These are phyloP conservation scores for Pseudochirops cupreus DNA, from an alignment of 2,797 vertebrate species.

Conservation along the genomic window DNA sequence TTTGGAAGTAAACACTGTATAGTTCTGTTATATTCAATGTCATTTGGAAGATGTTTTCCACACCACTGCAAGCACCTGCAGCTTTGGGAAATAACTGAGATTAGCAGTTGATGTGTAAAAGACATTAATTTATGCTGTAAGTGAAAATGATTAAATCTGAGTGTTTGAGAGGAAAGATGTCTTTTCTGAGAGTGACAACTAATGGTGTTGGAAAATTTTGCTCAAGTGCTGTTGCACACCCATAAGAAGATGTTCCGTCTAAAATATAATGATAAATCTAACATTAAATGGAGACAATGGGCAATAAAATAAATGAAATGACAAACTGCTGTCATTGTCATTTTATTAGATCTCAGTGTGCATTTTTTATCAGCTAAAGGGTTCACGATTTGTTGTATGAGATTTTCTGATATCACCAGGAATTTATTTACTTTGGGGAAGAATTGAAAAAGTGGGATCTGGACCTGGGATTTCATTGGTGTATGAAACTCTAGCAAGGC, in stretches of 20 bases:
- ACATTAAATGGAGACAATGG: constrained; percentile 18
- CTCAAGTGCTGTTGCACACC: constrained; percentile 63
- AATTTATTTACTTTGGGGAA: not conserved
- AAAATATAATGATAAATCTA: constrained; percentile 73
- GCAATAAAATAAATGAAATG: constrained; percentile 65
- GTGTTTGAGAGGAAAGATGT: constrained; percentile 56
- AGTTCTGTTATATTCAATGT: constrained; percentile 77
- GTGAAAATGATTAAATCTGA: constrained; percentile 79
- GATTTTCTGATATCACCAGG: not conserved
- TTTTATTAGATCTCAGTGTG: constrained; percentile 49
- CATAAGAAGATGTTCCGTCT: constrained; percentile 39
- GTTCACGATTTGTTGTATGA: not conserved
- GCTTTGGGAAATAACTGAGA: constrained; percentile 82
- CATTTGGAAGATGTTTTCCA: constrained; percentile 80
- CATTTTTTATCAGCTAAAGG: not conserved
- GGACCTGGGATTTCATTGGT: not conserved
- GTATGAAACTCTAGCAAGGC: not conserved
- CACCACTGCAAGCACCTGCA: constrained; percentile 82
- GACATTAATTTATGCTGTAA: constrained; percentile 80
- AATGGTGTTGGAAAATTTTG: constrained; percentile 71
- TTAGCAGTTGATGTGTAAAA: constrained; percentile 83
- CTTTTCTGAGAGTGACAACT: constrained; percentile 68
- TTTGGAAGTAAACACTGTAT: constrained; percentile 77
- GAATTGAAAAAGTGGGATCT: not conserved
- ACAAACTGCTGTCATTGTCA: constrained; percentile 29